Base-by-base conservation (phyloP, 2,113 vertebrate genomes). In the Sylvia atricapilla region DNA sequence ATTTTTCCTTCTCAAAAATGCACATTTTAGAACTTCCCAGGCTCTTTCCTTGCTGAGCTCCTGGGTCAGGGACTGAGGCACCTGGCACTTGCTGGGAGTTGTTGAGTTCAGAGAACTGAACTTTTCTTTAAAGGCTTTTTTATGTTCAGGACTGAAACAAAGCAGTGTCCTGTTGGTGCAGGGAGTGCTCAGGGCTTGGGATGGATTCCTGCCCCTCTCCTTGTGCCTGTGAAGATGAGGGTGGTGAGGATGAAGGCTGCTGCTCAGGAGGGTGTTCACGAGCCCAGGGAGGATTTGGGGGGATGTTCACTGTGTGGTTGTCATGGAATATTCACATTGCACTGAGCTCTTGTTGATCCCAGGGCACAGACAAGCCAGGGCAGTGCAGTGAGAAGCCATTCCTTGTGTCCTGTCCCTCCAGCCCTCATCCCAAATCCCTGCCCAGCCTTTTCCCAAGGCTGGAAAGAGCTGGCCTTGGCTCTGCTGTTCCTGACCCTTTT, bases 401-500 rank as follows among this genome's bases (percentile, higher is more conserved):
- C 73, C 46, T 63, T 37, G 27, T 1, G 22, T 60, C 27, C 72
- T 44, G 63, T 46, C 63, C 33, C 62, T 59, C 37, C 37, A 18
- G 2, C 2, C 81, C 46, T 13, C 33, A 10, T 55, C 74, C 37
- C 12, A 6, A 52, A 19, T 3, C 72, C 39, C 33, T 52, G 5
- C 23, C 16, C 72, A 59, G 10, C 52, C 11, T 19, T 39, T 11
- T 59, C 33, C 31, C 33, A 21, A 6, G 11, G 33, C 53, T 25
- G 33, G 17, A n/a, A n/a, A n/a, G n/a, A 37, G 21, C 39, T 7
- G 5, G 3, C 13, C 69, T 43, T 15, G 2, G 18, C 53, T 43
- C 6, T 19, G 17, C 3, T 2, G 2, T 7, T 5, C 82, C 72
- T 15, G 25, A 2, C 23, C 3, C n/a, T 21, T n/a, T 20, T 52